These are phyloP conservation scores for Leptodactylus fallax DNA, from an alignment of 2,797 vertebrate genomes.

Conservation along the genomic window DNA sequence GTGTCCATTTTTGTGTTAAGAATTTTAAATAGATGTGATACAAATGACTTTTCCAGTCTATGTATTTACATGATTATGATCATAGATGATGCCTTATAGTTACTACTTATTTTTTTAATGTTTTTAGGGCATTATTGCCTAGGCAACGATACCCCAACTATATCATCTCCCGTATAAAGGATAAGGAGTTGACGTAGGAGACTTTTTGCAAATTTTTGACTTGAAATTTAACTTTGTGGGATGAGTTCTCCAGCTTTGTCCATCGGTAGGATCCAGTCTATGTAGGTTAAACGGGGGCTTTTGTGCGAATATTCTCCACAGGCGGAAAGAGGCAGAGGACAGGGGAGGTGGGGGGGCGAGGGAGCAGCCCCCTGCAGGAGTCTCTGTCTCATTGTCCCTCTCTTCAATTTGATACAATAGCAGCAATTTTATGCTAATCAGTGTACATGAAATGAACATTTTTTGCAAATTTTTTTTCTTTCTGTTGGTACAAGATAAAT, in stretches of 20 bases:
- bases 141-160: too few relatives aligned
- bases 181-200: too few relatives aligned
- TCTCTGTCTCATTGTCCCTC: constrained; percentile 76
- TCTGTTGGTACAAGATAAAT: constrained; percentile 77
- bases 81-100: too few relatives aligned
- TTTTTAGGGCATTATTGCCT: too few relatives aligned
- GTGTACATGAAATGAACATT: constrained; percentile 81
- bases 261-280: constrained; percentile 44
- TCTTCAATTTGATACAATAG: constrained; percentile 86
- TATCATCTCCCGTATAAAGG: not conserved
- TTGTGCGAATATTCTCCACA: constrained; percentile 65
- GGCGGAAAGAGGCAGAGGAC: constrained; percentile 46
- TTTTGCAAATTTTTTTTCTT: constrained; percentile 75
- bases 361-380: constrained; percentile 77
- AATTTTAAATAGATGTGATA: not conserved
- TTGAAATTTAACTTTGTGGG: not conserved
- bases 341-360: constrained; percentile 51
- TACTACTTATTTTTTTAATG: not conserved
- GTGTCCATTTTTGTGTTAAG: too few relatives aligned
- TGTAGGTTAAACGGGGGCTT: constrained; percentile 39
- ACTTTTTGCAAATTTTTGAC: constrained; percentile 81
- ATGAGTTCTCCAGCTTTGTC: constrained; percentile 16
- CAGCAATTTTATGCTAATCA: constrained; percentile 94
- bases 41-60: not conserved
- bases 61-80: not conserved